A percentile compares a stretch with the other conserved stretches of the same genome.
These are phyloP conservation scores for Scatophagus argus DNA, from an alignment of 2,113 vertebrate species.

Conservation along the genomic window DNA sequence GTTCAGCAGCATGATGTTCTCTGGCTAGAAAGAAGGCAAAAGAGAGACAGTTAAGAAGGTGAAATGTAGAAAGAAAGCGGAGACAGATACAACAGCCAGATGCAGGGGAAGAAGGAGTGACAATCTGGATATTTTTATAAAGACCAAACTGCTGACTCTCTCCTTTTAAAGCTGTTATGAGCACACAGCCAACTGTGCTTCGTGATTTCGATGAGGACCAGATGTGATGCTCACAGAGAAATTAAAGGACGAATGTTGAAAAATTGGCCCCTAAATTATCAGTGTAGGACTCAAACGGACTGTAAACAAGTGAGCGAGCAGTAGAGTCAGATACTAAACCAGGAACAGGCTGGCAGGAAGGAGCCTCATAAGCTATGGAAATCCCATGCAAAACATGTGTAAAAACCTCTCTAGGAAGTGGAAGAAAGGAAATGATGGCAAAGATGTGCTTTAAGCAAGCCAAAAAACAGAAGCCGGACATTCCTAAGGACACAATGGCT, in stretches of 20 bases:
- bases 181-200: neutral
- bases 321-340: slow-evolving; percentile 15
- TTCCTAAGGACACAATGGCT: slow-evolving; percentile 57
- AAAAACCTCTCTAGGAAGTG: slow-evolving; percentile 69
- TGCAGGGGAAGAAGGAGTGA: neutral
- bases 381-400: slow-evolving; percentile 79
- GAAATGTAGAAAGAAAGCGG: neutral
- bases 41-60: neutral
- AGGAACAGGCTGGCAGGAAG: slow-evolving; percentile 55
- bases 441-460: slow-evolving; percentile 17
- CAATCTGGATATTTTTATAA: neutral
- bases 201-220: neutral
- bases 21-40: slow-evolving; percentile 84
- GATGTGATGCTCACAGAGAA: neutral
- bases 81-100: neutral
- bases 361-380: slow-evolving; percentile 72
- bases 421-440: slow-evolving; percentile 21
- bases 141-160: neutral
- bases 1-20: slow-evolving; percentile 98
- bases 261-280: neutral
- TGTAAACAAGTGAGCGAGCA: neutral
- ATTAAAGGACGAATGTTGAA: neutral
- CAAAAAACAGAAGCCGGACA: slow-evolving; percentile 24
- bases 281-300: neutral
- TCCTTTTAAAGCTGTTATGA: neutral